These are phyloP conservation scores for Pyrgilauda ruficollis DNA, from an alignment of 2,113 vertebrate genomes.

Conservation along the genomic window DNA sequence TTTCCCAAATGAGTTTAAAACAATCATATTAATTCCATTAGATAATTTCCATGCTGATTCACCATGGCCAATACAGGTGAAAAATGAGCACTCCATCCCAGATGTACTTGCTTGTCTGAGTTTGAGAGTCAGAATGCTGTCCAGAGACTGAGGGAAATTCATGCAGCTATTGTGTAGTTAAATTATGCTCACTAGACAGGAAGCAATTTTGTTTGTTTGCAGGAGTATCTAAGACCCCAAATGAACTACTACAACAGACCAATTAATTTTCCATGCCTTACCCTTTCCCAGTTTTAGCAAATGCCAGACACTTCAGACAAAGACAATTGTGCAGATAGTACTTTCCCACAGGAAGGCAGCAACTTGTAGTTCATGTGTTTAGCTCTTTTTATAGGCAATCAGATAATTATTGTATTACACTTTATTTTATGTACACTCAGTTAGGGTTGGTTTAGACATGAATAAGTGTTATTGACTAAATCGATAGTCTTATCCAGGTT, in stretches of 20 bases:
- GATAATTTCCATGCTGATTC: background rate
- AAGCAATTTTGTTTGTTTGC: background rate
- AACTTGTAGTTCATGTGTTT: background rate
- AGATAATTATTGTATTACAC: constrained; percentile 39
- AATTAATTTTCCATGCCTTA: background rate
- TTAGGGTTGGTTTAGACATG: constrained; percentile 34
- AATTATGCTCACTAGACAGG: background rate
- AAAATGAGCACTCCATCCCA: background rate
- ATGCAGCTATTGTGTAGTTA: background rate
- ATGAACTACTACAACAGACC: background rate
- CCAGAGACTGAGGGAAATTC: background rate
- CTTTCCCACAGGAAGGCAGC: background rate
- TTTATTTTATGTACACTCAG: constrained; percentile 47
- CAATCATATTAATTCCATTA: background rate
- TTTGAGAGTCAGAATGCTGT: background rate
- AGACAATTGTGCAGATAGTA: background rate
- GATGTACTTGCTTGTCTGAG: background rate
- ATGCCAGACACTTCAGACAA: background rate
- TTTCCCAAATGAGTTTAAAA: background rate
- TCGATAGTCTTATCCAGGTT: constrained; percentile 37
- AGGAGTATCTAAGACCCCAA: background rate
- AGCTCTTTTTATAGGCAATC: constrained; percentile 23
- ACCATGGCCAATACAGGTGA: background rate
- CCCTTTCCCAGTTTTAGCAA: background rate
- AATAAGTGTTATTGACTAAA: constrained; percentile 55